Base-by-base conservation (phyloP, 2,888 invertebrate genomes). In the Empis stercorea region DNA sequence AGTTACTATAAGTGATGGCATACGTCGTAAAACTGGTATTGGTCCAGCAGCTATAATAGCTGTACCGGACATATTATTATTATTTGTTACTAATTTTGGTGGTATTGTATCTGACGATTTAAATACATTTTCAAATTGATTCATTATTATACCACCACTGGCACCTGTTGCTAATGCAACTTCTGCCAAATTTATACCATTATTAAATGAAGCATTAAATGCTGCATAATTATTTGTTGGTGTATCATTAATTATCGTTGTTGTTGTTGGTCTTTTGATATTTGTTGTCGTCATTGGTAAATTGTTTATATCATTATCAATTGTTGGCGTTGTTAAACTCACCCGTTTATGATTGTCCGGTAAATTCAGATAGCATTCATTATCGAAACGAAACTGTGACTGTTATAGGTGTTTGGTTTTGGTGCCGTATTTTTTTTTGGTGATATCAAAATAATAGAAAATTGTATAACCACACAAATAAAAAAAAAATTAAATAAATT, bases 311-410 rank as follows among this genome's bases (percentile, higher is more conserved):
- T 64, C 63, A 43, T 55, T 56, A 44, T 59, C 54, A 47, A 47
- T 44, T 45, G 47, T 49, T 42, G 47, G 48, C 51, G 53, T 50
- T 51, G 53, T 44, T 52, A 55, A 73, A 87, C 87, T 88, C 86
- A 94, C 95, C 89, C 92, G 82, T 81, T 91, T 92, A 76, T 95
- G 93, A 76, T 93, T 93, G 76, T 96, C 96, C 73, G 93, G 92
- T 68, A 96, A 81, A 76, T 87, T 91, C 74, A 92, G 80, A 78
- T 91, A 88, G 78, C 93, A 95, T 80, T 97, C 99, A 78, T 95
- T 96, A 79, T 97, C 97, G 78, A 97, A 97, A 71, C 96, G 87
- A 79, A 97, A 99, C 76, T 97, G 96, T 78, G 95, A 95, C 94
- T 97, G 83, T 64, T 69, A 13, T 14, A 30, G 27, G 15, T n/a